phyloP scores from a whole-genome alignment of 2,797 vertebrate genomes.

The Bryconaethiops microstoma region DNA sequence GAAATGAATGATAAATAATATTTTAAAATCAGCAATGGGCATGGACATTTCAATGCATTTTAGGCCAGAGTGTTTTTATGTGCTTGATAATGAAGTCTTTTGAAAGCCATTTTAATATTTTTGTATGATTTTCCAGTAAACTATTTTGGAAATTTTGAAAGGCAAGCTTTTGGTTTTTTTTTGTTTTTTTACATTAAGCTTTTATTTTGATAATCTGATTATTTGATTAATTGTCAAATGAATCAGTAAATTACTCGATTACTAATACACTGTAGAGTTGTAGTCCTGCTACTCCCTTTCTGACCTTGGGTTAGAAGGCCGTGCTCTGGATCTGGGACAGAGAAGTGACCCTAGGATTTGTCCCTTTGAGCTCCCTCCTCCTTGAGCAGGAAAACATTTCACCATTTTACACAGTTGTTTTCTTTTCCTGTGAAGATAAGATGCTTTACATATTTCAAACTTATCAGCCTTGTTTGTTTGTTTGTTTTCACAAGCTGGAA shows the following conservation, averaged over 20 bases:
- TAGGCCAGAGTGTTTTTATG: too few species aligned
- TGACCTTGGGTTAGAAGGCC: constrained; percentile 74
- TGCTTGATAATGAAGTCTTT: too few species aligned
- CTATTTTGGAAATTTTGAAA: not conserved
- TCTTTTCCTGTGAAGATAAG: constrained; percentile 67
- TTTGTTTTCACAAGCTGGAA: constrained; percentile 70
- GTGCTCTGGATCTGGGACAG: constrained; percentile 70
- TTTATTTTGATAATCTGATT: not conserved
- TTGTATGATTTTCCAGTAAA: not conserved
- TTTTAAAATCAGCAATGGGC: too few species aligned
- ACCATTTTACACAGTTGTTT: constrained; percentile 59
- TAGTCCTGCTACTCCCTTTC: not conserved
- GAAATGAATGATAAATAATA: too few species aligned
- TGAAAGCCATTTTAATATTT: too few species aligned
- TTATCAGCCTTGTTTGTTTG: constrained; percentile 74
- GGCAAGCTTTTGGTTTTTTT: too few species aligned
- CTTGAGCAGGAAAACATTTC: constrained; percentile 72
- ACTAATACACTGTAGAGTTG: not conserved
- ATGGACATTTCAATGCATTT: too few species aligned
- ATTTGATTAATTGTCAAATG: not conserved
- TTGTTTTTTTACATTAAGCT: too few species aligned
- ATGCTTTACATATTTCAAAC: constrained; percentile 74
- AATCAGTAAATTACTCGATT: too few species aligned
- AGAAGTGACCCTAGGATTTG: constrained; percentile 77
- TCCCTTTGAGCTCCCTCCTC: constrained; percentile 2